Evolutionary conservation across 2,888 invertebrate species (phyloP), one percentile per base, ranked within the genome.

Genomic region (Capitulum mitella): DNA sequence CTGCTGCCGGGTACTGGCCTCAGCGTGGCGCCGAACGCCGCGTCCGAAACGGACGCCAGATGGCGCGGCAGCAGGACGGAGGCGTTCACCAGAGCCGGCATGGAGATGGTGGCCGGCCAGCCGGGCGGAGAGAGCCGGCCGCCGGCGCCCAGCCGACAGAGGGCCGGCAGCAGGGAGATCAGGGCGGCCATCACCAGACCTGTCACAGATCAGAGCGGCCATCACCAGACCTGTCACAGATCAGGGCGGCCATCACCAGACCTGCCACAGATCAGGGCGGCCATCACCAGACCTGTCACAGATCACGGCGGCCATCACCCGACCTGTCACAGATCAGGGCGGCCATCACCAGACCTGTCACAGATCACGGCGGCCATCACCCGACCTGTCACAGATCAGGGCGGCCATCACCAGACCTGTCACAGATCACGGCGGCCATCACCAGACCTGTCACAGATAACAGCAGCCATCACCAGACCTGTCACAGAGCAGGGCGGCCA

Each of bases 101-200:
- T 6, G 37, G 37, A 29, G 70, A 22, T 32, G 1, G 37, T 16
- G 37, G 70, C 37, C 22, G 37, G 37, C 70, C 70, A 37, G 70
- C 70, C 32, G 37, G 37, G 70, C 1, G 16, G 22, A 12, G 22
- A 14, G 6, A 37, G 29, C 70, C 22, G 34, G 61, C 32, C 12
- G 70, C 37, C 29, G 26, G 22, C 32, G 19, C 32, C 32, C 34
- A 84, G 77, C 48, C 89, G 86, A 84, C 88, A 89, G 79, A 90
- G 85, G 0, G 89, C 87, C 26, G 92, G 92, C 82, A 92, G 87
- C 79, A 90, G 84, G 14, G 91, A 89, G 32, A 92, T 84, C 54
- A 91, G 83, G 37, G 89, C 84, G 19, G 91, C 89, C 82, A 91
- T 88, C 32, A 88, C 85, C 79, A 91, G 83, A 40, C 86, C 86